Evolutionary conservation across 2,113 vertebrate genomes (phyloP), one percentile per base, ranked within the genome.

Genomic region (Phrynosoma blainvillii): DNA sequence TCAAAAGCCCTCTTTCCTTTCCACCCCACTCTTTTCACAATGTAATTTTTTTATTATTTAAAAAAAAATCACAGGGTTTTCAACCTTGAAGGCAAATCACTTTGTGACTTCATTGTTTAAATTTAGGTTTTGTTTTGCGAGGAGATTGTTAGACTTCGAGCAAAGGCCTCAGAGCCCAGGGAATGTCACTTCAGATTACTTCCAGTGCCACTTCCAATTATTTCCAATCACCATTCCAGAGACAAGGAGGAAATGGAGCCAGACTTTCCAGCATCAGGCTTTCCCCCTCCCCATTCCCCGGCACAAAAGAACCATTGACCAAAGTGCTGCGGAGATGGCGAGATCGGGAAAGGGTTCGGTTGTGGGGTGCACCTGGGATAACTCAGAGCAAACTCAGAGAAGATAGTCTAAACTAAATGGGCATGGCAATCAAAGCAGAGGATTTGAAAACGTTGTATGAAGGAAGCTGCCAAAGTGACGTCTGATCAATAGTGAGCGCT

Each of bases 151-250:
- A 93, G 91, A 95, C 95, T 96, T 11, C 87, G 92, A 95, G 95
- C 95, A 71, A 93, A 95, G 92, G 90, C 96, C 96, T 95, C 81
- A 92, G 94, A 96, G 93, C 95, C 94, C 93, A 94, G 91, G 71
- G 92, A 93, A 95, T 97, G 96, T 97, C 96, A 96, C 96, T 96
- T 96, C 93, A 87, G 92, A 96, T 97, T 97, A 96, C 92, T 96
- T 96, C 96, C 96, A 95, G 95, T 96, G 96, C 96, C 96, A 96
- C 95, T 96, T 97, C 93, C 96, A 96, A 95, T 97, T 96, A 97
- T 96, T 96, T 96, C 92, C 95, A 93, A 96, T 97, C 95, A 95
- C 93, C 95, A 96, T 97, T 96, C 93, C 90, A 95, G 93, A 92
- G 94, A 92, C 85, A 89, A 90, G 92, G 87, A 75, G 89, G 93